These are phyloP conservation scores for Machimus rusticus DNA, from an alignment of 2,888 invertebrate species.

Conservation along the genomic window DNA sequence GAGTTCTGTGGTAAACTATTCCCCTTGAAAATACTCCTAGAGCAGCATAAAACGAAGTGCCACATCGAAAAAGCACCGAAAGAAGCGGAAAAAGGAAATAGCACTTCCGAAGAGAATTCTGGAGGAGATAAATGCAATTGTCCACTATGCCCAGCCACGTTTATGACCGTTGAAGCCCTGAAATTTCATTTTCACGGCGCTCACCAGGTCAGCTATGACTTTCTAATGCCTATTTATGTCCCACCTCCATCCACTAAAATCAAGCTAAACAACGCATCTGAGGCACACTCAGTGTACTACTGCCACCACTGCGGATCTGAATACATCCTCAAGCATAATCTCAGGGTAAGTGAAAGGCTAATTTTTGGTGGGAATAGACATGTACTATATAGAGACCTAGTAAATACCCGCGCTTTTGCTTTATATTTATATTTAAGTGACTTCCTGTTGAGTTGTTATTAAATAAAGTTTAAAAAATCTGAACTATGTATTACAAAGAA, in stretches of 20 bases:
- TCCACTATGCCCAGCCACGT: constrained; percentile 39
- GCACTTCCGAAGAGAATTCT: not conserved
- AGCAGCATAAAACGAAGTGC: constrained; percentile 37
- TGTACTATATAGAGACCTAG: too few species aligned
- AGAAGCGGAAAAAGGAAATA: not conserved
- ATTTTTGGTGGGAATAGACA: too few species aligned
- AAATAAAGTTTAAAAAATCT: too few species aligned
- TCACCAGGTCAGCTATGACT: constrained; percentile 47
- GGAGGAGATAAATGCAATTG: not conserved
- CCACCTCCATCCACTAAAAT: constrained; percentile 67
- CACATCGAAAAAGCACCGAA: constrained; percentile 48
- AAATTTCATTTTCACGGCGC: constrained; percentile 43
- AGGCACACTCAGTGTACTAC: constrained; percentile 65
- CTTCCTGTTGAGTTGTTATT: too few species aligned
- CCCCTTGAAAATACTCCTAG: constrained; percentile 67
- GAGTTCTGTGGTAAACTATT: constrained; percentile 74
- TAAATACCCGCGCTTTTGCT: too few species aligned
- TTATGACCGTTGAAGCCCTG: constrained; percentile 43
- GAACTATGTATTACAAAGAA: too few species aligned
- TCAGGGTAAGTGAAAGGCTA: constrained; percentile 64
- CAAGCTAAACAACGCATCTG: constrained; percentile 65
- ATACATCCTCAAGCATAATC: constrained; percentile 72
- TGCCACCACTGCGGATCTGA: constrained; percentile 72
- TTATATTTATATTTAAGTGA: too few species aligned
- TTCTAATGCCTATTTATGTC: constrained; percentile 63